Evolutionary conservation across 2,888 invertebrate genomes (phyloP).

Genomic region (Gasteruption jaculator): DNA sequence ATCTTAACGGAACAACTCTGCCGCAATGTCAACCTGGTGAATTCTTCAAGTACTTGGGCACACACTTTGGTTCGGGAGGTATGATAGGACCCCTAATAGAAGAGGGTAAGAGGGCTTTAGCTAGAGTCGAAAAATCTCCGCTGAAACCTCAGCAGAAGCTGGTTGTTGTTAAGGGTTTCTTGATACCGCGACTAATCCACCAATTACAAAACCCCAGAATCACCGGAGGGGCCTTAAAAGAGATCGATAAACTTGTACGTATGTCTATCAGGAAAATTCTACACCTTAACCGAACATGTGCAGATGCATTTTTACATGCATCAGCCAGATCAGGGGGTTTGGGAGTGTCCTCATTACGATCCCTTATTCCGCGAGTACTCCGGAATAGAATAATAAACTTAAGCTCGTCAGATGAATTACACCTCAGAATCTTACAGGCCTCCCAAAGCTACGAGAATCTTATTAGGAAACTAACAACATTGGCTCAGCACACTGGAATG

Average conservation of each 20-base stretch:
- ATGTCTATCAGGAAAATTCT: background rate
- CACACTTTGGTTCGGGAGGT: background rate
- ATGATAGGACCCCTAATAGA: background rate
- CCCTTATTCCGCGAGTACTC: background rate
- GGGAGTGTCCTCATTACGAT: background rate
- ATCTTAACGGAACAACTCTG: constrained; percentile 6
- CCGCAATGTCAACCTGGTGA: background rate
- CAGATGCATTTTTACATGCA: constrained; percentile 6
- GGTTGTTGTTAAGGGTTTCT: background rate
- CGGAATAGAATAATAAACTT: background rate
- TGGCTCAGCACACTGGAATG: background rate
- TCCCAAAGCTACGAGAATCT: background rate
- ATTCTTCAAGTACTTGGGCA: constrained; percentile 6
- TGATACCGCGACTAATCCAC: background rate
- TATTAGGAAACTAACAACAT: background rate
- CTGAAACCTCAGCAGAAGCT: constrained; percentile 14
- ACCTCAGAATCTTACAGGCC: background rate
- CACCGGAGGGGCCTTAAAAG: background rate
- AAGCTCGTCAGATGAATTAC: background rate
- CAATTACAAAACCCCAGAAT: background rate
- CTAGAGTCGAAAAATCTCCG: constrained; percentile 4
- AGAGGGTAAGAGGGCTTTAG: background rate
- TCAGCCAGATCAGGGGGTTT: constrained; percentile 1
- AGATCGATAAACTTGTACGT: constrained; percentile 9
- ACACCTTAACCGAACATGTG: constrained; percentile 5